Conservation (phyloP, 2,888 invertebrate genomes). For the Lordiphosa fenestrarum region DNA sequence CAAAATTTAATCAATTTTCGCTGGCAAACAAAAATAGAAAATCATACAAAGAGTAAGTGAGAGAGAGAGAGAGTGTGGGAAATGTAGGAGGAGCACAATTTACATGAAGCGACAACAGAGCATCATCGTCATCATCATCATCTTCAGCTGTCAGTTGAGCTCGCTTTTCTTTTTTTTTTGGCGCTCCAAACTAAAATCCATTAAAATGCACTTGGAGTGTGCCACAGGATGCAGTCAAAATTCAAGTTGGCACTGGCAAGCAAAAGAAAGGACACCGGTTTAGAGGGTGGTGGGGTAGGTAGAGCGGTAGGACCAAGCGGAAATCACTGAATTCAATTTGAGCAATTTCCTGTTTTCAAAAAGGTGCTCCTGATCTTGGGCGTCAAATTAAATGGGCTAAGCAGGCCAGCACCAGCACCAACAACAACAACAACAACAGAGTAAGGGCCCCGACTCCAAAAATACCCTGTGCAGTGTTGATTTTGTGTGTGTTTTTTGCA, state of each 20-base stretch:
- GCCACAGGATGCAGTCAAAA: slow-evolving; percentile 37
- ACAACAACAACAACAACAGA: neutral
- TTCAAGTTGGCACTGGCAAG: neutral
- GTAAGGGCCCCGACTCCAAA: too few species aligned
- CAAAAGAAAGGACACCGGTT: slow-evolving; percentile 6
- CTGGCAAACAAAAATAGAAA: slow-evolving; percentile 29
- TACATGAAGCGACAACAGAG: slow-evolving; percentile 5
- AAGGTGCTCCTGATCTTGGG: slow-evolving; percentile 26
- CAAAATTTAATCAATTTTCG: slow-evolving; percentile 16
- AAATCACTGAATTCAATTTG: slow-evolving; percentile 68
- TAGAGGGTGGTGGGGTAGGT: too few species aligned
- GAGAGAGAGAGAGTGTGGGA: neutral
- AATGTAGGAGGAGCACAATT: slow-evolving; percentile 1
- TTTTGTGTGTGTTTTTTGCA: too few species aligned
- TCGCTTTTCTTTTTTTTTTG: neutral
- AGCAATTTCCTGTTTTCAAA: slow-evolving; percentile 64
- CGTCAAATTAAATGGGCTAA: slow-evolving; percentile 56
- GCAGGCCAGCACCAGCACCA: slow-evolving; percentile 10
- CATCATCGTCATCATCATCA: slow-evolving; percentile 5
- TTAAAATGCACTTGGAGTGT: slow-evolving; percentile 56
- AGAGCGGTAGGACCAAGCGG: slow-evolving; percentile 18
- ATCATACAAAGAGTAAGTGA: slow-evolving; percentile 15
- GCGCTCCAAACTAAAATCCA: slow-evolving; percentile 42
- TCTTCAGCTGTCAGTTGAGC: slow-evolving; percentile 2
- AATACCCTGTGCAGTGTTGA: too few species aligned